Evolutionary conservation across 1,140 invertebrate genomes (phyloP), one percentile per base, ranked within the genome.

Genomic region (Mylabris phalerata): DNA sequence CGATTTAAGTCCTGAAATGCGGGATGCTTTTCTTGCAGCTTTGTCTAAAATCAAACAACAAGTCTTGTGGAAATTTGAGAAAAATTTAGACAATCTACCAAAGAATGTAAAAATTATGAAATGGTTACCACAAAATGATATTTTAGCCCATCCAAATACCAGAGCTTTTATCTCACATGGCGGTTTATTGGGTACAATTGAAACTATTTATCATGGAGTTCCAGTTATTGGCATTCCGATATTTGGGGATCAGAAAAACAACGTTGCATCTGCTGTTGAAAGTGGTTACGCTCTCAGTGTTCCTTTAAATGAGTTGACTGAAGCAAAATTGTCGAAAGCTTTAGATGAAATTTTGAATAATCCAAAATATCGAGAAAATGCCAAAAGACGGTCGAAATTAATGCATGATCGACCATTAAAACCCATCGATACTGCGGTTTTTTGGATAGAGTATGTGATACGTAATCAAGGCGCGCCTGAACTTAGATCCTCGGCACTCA

Each of bases 61-160:
- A 47, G 77, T 85, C 9, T 71, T 86, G n/a, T 85, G 83, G 82
- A 86, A 85, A 67, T 83, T 77, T 61, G 82, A 85, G 60, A 67
- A 73, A n/a, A 1, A 13, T 13, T 13, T 13, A 13, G 76, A 79
- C 19, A 75, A 77, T 27, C 48, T 74, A 13, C 13, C 13, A 13
- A 13, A 13, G 1, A 13, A 13, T 13, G 13, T 13, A 13, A 13
- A 13, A 13, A 48, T 62, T 70, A 6, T 68, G 3, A 48, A 55
- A 55, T 55, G 46, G 46, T 47, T 54, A 4, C 49, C 51, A 27
- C 51, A 54, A 56, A 11, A 56, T 9, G 38, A 48, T n/a, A 65
- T 85, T 55, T 70, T 85, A 59, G 67, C 62, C 11, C 69, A 73
- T 57, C 65, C 62, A 3, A 71, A 72, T 13, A 52, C 61, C 3